Evolutionary conservation across 64 coral and sea anemone species (phyloP).

Genomic region (Trachythela sp.): DNA sequence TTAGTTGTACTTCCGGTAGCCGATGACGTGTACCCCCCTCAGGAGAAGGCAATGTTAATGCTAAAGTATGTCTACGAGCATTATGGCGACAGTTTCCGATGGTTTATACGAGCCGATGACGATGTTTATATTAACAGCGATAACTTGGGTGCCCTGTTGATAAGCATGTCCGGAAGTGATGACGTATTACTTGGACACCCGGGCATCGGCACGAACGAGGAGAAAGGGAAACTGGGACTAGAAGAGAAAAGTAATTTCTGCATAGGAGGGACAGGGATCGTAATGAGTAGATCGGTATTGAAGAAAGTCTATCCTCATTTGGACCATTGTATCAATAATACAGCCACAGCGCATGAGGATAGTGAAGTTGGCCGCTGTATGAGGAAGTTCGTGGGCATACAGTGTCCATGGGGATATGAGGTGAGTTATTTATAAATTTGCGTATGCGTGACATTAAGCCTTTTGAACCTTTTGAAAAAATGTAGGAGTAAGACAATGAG

Average conservation of each 20-base stretch:
- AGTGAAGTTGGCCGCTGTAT: conserved; percentile 47
- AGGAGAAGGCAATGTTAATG: conserved; percentile 96
- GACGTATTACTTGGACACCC: not conserved
- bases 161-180: not conserved
- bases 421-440: not conserved
- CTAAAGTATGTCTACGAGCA: conserved; percentile 97
- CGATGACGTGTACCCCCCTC: conserved; percentile 87
- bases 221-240: not conserved
- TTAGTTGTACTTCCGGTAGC: conserved; percentile 51
- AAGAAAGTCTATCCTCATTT: conserved; percentile 39
- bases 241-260: not conserved
- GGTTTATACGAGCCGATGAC: conserved; percentile 93
- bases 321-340: conserved; percentile 38
- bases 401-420: conserved; percentile 58
- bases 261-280: not conserved
- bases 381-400: conserved; percentile 37
- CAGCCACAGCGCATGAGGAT: conserved; percentile 42
- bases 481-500: no score
- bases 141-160: not conserved
- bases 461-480: no score
- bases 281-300: conserved; percentile 42
- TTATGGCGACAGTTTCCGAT: conserved; percentile 78
- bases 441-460: no score
- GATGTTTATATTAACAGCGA: conserved; percentile 84
- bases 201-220: not conserved